Evolutionary conservation across 2,113 vertebrate genomes (phyloP), one percentile per base, ranked within the genome.

Genomic region (Paedocypris sp.): DNA sequence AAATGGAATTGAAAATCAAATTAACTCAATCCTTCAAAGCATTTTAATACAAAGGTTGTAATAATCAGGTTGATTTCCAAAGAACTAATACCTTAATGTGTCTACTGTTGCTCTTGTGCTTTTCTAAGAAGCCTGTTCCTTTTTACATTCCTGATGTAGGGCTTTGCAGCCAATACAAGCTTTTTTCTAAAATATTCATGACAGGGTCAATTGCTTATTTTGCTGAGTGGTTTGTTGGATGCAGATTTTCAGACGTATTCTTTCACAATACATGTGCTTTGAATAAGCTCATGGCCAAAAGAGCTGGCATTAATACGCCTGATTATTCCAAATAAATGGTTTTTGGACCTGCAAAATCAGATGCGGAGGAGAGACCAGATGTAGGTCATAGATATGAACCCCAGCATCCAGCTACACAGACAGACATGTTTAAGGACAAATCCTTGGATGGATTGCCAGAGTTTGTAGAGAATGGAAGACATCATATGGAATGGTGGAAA

Each of bases 391-490:
- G 16, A 38, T 62, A 38, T 42, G 38, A 62, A 43, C 38, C 9
- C 59, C n/a, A 48, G 28, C 13, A 13, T 63, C 33, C 46, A 11
- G 41, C 52, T 59, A 26, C 61, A 69, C 53, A 59, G 66, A 10
- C 48, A 60, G 48, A 46, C 41, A 35, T 51, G 45, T 59, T 32
- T 38, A 51, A 48, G 54, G 61, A 69, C 38, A 41, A 60, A 46
- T 22, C 54, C 25, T 41, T 43, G 53, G 61, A 69, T 56, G 60
- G 46, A 32, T 39, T 31, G 42, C 49, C 41, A 29, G 32, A 43
- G 54, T 58, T 58, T 31, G 26, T 18, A 43, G 36, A 33, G 51
- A 31, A 12, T 22, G 20, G 10, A 12, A 61, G 43, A 43, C 31
- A 60, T 29, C 50, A 47, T 19, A 11, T 31, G 16, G 25, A 6